Conservation (phyloP, 1,140 invertebrate species). For the Drosophila aff. region DNA sequence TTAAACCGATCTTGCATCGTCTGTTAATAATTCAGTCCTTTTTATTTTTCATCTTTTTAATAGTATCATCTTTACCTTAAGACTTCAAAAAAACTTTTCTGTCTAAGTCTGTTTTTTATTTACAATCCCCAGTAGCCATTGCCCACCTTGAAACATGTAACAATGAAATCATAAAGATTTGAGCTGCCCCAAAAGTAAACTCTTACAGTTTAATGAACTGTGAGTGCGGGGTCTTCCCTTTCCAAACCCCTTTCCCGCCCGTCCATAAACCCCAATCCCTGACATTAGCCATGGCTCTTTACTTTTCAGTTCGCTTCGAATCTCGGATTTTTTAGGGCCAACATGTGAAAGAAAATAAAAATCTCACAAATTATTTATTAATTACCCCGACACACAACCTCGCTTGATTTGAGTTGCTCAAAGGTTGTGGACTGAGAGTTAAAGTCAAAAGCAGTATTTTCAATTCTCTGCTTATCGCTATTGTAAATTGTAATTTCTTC, state of each 20-base stretch:
- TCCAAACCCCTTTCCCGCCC: not conserved
- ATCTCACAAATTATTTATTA: slow-evolving; percentile 80
- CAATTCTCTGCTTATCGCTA: slow-evolving; percentile 63
- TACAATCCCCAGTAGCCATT: slow-evolving; percentile 20
- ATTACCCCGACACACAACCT: slow-evolving; percentile 47
- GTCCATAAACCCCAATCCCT: slow-evolving; percentile 11
- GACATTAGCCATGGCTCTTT: slow-evolving; percentile 73
- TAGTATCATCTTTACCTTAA: not conserved
- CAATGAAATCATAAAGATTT: slow-evolving; percentile 58
- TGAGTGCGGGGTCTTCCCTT: not conserved
- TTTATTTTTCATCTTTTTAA: not conserved
- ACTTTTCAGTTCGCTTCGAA: slow-evolving; percentile 35
- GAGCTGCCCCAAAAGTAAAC: not conserved
- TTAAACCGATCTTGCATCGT: not conserved
- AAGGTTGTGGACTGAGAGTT: slow-evolving; percentile 12
- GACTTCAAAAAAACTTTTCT: slow-evolving; percentile 2
- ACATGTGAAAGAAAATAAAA: slow-evolving; percentile 70
- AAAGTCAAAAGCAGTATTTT: slow-evolving; percentile 11
- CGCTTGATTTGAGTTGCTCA: slow-evolving; percentile 7
- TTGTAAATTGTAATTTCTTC: slow-evolving; percentile 57
- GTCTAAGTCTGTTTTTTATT: not conserved
- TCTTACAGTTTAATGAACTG: slow-evolving; percentile 72
- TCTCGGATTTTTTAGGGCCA: slow-evolving; percentile 46
- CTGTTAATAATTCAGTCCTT: not conserved
- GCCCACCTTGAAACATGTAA: slow-evolving; percentile 14